A percentile compares a stretch with the other conserved stretches of the same genome.
Evolutionary conservation across 2,113 vertebrate genomes (phyloP).

Genomic region (Fukomys damarensis): DNA sequence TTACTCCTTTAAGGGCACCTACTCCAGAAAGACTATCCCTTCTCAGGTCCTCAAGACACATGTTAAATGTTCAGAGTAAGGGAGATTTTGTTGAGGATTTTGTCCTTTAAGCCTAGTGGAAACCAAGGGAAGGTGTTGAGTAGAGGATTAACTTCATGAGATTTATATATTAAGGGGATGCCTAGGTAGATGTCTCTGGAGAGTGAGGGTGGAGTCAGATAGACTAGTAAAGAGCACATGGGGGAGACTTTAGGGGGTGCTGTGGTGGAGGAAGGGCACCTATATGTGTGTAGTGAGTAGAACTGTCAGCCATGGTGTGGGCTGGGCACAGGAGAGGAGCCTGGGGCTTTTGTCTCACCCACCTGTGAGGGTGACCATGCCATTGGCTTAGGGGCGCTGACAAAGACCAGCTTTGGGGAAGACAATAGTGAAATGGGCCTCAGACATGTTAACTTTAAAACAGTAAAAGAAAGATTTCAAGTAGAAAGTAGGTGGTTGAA

Average conservation of each 20-base stretch:
- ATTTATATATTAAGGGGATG: background rate
- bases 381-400: background rate
- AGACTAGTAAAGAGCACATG: background rate
- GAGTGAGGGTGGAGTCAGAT: background rate
- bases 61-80: background rate
- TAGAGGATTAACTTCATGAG: background rate
- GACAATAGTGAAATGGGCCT: background rate
- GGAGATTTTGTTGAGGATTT: background rate
- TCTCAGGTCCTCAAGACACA: background rate
- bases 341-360: background rate
- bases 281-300: background rate
- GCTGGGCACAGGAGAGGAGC: background rate
- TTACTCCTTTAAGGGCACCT: background rate
- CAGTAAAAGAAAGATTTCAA: background rate
- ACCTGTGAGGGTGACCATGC: background rate
- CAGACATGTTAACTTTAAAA: background rate
- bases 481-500: background rate
- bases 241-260: background rate
- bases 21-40: background rate
- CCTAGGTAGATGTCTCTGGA: background rate
- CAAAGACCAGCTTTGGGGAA: background rate
- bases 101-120: background rate
- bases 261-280: background rate
- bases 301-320: background rate
- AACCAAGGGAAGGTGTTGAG: background rate